A percentile compares a stretch with the other conserved stretches of the same genome.
These are phyloP conservation scores for Steatornis caripensis DNA, from an alignment of 2,113 vertebrate genomes.

Conservation along the genomic window DNA sequence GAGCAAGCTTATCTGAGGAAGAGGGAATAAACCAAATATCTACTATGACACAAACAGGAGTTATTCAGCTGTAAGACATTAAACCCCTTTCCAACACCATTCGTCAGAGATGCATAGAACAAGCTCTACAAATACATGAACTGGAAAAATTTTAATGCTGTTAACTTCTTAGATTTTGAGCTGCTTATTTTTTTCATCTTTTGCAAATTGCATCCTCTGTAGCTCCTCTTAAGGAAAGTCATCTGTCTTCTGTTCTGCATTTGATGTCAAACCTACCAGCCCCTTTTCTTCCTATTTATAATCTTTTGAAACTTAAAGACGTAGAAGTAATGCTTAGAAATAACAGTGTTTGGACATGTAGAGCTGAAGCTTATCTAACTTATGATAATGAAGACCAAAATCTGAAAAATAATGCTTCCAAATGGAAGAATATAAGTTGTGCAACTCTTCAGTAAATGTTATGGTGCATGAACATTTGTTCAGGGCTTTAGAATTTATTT, in stretches of 20 bases:
- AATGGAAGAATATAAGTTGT: neutral
- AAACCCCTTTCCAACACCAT: neutral
- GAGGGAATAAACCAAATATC: rapidly evolving
- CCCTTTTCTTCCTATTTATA: neutral
- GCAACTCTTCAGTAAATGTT: neutral
- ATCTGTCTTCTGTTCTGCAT: neutral
- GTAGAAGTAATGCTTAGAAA: neutral
- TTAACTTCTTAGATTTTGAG: neutral
- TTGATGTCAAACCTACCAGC: neutral
- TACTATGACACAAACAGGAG: neutral
- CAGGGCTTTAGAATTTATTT: neutral
- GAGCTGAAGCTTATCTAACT: neutral
- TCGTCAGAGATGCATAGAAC: neutral
- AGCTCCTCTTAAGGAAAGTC: neutral
- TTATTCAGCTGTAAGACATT: neutral
- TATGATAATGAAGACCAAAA: neutral
- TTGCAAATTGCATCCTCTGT: neutral
- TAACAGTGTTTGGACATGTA: neutral
- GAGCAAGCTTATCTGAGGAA: neutral
- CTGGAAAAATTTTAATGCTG: neutral
- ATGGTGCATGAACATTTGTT: neutral
- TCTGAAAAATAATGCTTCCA: neutral
- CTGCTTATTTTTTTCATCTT: neutral
- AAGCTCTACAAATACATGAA: neutral
- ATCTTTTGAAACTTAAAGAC: neutral